Percentiles rank a stretch among this genome's conserved stretches.
Conservation (phyloP, 2,888 invertebrate species). For the Calameuta idolon region DNA sequence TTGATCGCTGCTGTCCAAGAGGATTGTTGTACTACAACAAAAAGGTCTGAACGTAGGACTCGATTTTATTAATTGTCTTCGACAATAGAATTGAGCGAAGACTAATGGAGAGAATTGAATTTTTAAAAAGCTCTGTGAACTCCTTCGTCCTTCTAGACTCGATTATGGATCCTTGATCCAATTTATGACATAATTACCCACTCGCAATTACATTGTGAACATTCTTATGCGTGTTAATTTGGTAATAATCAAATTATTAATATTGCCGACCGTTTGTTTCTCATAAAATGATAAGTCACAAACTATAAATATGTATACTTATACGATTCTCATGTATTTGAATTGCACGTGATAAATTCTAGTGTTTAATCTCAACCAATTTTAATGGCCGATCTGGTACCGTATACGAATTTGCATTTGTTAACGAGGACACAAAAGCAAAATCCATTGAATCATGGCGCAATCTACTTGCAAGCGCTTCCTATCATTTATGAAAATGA, state of each 20-base stretch:
- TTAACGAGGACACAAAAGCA: background rate
- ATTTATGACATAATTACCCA: background rate
- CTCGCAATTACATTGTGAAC: background rate
- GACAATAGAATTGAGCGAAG: background rate
- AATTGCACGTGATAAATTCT: background rate
- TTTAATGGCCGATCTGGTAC: background rate
- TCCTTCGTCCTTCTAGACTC: background rate
- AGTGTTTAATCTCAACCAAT: background rate
- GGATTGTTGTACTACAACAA: background rate
- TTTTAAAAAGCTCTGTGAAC: background rate
- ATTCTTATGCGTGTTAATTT: background rate
- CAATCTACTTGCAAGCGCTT: conserved; percentile 10
- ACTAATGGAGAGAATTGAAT: background rate
- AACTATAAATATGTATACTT: background rate
- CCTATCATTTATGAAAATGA: conserved; percentile 23
- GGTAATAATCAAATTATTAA: background rate
- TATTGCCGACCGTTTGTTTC: background rate
- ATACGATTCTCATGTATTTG: background rate
- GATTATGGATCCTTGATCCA: background rate
- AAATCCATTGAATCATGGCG: background rate
- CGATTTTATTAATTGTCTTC: background rate
- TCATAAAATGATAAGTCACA: background rate
- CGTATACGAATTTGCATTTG: background rate
- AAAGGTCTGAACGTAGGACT: background rate
- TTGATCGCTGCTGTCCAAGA: background rate